phyloP scores from a whole-genome alignment of 1,140 invertebrate species.

The Xylocopa sonorina region DNA sequence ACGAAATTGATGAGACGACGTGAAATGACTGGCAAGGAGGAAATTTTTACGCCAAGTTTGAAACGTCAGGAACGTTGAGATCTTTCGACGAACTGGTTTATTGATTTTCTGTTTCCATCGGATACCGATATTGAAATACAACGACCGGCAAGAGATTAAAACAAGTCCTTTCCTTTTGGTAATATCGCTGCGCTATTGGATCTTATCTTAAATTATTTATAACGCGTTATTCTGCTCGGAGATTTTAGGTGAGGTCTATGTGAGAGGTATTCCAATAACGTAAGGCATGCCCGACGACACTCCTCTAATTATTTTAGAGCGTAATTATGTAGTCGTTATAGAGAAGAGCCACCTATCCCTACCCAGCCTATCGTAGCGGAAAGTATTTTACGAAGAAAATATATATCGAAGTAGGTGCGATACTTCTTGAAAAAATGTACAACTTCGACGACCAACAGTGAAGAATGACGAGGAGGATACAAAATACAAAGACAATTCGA shows the following conservation, averaged over 20 bases:
- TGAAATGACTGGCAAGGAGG: background rate
- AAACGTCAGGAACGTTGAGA: background rate
- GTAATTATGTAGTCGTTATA: too few relatives aligned
- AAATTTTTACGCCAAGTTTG: background rate
- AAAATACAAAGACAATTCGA: background rate
- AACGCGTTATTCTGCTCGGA: background rate
- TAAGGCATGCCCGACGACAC: background rate
- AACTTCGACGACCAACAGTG: too few relatives aligned
- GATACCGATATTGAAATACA: slow-evolving; percentile 10
- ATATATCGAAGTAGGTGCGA: too few relatives aligned
- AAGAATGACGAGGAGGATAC: too few relatives aligned
- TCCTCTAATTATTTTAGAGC: too few relatives aligned
- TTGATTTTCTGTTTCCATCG: slow-evolving; percentile 18
- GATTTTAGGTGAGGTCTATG: background rate
- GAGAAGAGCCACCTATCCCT: too few relatives aligned
- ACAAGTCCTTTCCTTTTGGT: background rate
- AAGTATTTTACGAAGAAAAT: too few relatives aligned
- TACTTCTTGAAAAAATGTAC: background rate
- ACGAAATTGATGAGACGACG: too few relatives aligned
- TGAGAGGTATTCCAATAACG: background rate
- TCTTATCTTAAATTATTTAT: background rate
- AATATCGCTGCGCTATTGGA: background rate
- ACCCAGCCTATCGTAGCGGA: too few relatives aligned
- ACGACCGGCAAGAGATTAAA: background rate
- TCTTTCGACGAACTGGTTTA: background rate